phyloP scores from a whole-genome alignment of 2,113 vertebrate genomes.

The Halcyon senegalensis region DNA sequence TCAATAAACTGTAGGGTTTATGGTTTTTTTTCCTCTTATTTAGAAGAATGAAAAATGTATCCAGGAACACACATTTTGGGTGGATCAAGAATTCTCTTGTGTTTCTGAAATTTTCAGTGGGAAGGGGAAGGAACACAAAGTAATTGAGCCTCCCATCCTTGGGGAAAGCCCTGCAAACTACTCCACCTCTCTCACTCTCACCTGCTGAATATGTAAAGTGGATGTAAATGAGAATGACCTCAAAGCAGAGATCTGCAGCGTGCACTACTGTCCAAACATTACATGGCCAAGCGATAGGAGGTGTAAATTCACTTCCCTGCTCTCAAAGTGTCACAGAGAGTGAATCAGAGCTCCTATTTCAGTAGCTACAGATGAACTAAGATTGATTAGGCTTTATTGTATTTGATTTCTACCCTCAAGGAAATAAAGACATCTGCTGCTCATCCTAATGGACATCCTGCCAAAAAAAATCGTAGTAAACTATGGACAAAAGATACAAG shows the following conservation, averaged over 20 bases:
- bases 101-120: background rate
- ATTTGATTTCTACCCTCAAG: background rate
- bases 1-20: fast-evolving
- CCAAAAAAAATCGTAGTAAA: background rate
- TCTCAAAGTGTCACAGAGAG: background rate
- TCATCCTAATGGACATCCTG: background rate
- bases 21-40: background rate
- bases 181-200: background rate
- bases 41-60: background rate
- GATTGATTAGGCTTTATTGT: background rate
- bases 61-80: background rate
- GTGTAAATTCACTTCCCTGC: background rate
- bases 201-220: background rate
- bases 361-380: background rate
- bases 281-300: background rate
- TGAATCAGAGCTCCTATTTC: background rate
- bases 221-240: background rate
- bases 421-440: background rate
- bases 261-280: background rate
- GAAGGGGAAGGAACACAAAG: background rate
- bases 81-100: background rate
- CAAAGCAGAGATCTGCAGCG: background rate
- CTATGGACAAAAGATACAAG: background rate
- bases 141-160: background rate
- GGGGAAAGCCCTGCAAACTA: background rate